Conservation (phyloP, 2,113 vertebrate species). For the Haemorhous mexicanus region DNA sequence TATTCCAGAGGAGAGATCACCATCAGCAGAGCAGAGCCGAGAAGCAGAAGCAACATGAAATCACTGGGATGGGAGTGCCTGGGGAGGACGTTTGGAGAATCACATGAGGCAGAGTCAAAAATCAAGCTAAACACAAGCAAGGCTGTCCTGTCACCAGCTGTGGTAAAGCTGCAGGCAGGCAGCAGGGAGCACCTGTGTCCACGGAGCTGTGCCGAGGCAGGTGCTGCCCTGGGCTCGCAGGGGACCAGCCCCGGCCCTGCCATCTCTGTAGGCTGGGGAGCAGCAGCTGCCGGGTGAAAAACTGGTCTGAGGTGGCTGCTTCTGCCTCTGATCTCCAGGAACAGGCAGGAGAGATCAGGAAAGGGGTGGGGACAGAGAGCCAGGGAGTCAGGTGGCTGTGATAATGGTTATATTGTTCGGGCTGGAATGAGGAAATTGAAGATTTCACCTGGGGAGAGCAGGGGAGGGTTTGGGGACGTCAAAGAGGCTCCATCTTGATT, state of each 20-base stretch:
- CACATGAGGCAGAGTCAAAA: background rate
- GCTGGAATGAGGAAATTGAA: slow-evolving; percentile 56
- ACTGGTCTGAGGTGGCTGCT: slow-evolving; percentile 45
- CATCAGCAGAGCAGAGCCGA: background rate
- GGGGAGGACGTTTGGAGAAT: background rate
- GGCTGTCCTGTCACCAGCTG: background rate
- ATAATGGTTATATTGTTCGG: slow-evolving; percentile 54
- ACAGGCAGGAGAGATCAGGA: background rate
- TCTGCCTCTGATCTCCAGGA: background rate
- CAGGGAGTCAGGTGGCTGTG: background rate
- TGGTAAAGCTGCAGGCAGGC: background rate
- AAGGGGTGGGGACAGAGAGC: slow-evolving; percentile 11
- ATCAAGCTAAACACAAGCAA: background rate
- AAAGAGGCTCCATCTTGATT: background rate
- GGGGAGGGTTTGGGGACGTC: background rate
- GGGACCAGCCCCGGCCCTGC: background rate
- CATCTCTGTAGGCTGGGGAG: background rate
- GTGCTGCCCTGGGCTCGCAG: background rate
- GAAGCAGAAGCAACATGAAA: background rate
- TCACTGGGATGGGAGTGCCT: background rate
- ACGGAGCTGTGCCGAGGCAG: rapidly evolving
- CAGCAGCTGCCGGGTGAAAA: background rate
- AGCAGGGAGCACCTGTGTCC: background rate
- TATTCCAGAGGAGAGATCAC: background rate
- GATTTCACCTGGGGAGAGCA: background rate